Percentiles rank a stretch among this genome's conserved stretches.
Evolutionary conservation across 1,140 invertebrate genomes (phyloP).

Genomic region (Zaprionus lachaisei): DNA sequence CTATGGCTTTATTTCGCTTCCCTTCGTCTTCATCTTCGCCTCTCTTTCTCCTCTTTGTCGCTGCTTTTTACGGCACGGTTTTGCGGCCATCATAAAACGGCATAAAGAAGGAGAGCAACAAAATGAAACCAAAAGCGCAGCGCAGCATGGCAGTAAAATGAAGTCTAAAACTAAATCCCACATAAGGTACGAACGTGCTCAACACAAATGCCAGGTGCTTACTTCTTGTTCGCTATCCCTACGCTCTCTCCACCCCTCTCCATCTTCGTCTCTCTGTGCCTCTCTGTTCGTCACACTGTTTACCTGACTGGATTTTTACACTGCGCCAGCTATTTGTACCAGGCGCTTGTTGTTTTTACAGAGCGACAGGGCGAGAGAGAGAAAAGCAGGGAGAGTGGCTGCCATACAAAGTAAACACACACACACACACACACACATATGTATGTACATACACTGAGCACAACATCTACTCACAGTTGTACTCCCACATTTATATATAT

Average conservation of each 20-base stretch:
- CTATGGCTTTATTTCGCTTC: constrained; percentile 78
- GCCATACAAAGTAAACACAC: constrained; percentile 13
- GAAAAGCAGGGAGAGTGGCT: background rate
- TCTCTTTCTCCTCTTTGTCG: constrained; percentile 23
- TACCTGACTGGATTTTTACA: constrained; percentile 76
- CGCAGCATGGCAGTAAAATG: constrained; percentile 68
- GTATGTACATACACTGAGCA: constrained; percentile 20
- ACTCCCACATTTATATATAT: constrained; percentile 29
- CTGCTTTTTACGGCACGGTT: constrained; percentile 61
- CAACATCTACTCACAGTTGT: background rate
- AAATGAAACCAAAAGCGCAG: constrained; percentile 82
- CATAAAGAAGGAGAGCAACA: constrained; percentile 66
- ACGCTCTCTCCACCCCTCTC: background rate
- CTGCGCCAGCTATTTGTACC: constrained; percentile 53
- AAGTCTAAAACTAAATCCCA: constrained; percentile 82
- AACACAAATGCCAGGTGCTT: constrained; percentile 82
- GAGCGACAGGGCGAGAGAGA: constrained; percentile 7
- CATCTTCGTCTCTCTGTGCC: background rate
- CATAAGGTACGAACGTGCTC: constrained; percentile 82
- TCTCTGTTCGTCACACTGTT: constrained; percentile 37
- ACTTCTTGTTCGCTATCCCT: constrained; percentile 22
- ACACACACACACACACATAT: constrained; percentile 34
- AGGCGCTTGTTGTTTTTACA: constrained; percentile 30
- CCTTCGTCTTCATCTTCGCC: constrained; percentile 28
- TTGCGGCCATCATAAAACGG: constrained; percentile 75